These are phyloP conservation scores for Montipora capitata DNA, from an alignment of 92 coral and sea anemone species.

Conservation along the genomic window DNA sequence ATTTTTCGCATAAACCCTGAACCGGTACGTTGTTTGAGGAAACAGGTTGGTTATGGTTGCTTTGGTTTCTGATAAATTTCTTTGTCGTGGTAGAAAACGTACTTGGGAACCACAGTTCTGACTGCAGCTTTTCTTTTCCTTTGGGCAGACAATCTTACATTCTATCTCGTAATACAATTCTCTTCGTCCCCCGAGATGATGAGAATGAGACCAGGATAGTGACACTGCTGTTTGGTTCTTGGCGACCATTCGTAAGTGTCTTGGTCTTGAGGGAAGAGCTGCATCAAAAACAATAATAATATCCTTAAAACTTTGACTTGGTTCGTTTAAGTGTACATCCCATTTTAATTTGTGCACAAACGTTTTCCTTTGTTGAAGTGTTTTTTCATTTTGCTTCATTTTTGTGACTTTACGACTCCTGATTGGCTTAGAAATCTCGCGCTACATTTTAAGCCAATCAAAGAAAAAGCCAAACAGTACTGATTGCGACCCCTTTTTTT, in stretches of 20 bases:
- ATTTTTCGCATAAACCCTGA: slow-evolving; percentile 72
- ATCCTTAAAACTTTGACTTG: no score
- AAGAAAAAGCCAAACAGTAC: no score
- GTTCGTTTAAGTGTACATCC: no score
- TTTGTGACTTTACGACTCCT: no score
- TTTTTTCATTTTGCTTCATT: no score
- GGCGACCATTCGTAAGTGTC: slow-evolving; percentile 28
- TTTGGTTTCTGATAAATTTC: slow-evolving; percentile 45
- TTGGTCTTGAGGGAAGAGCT: slow-evolving; percentile 84
- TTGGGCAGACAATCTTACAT: slow-evolving; percentile 65
- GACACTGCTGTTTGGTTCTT: slow-evolving; percentile 63
- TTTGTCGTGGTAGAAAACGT: slow-evolving; percentile 29
- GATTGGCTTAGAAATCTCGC: no score
- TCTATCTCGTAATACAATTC: slow-evolving; percentile 64
- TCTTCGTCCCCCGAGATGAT: slow-evolving; percentile 53
- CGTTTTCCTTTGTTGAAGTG: no score
- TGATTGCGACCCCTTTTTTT: no score
- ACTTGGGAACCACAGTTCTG: slow-evolving; percentile 56
- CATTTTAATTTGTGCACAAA: no score
- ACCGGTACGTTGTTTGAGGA: slow-evolving; percentile 61
- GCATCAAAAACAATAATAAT: no score
- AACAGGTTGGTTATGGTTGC: slow-evolving; percentile 67
- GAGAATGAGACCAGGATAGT: slow-evolving; percentile 71
- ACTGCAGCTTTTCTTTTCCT: slow-evolving; percentile 56
- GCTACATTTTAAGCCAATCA: no score